Conservation (phyloP, 1,140 invertebrate species). For the Pseudomyrmex sp. region DNA sequence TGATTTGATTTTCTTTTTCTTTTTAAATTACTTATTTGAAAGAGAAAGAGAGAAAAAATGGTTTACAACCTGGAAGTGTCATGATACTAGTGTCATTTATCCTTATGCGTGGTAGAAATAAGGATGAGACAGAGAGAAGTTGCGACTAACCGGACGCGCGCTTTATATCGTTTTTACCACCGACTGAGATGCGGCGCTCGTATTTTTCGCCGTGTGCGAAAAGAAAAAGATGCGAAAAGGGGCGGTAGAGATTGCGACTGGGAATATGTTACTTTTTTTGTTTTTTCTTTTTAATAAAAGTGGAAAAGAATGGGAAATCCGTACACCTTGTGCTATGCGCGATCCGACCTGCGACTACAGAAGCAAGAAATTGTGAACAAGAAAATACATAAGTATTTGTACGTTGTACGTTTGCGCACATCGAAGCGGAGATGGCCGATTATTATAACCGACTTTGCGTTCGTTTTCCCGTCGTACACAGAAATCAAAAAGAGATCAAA, state of each 20-base stretch:
- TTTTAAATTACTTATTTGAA: constrained; percentile 38
- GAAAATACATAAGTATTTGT: neutral
- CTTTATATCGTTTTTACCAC: constrained; percentile 50
- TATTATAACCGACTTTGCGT: neutral
- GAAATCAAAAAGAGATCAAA: constrained; percentile 69
- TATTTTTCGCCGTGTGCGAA: neutral
- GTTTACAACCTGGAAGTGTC: constrained; percentile 66
- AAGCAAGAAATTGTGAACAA: neutral
- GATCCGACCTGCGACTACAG: neutral
- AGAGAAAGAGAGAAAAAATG: neutral
- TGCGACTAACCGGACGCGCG: constrained; percentile 39
- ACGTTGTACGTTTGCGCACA: constrained; percentile 17
- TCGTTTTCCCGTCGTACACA: constrained; percentile 2
- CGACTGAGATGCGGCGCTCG: constrained; percentile 22
- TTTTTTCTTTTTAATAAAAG: constrained; percentile 17
- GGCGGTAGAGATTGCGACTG: neutral
- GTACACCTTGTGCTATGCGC: neutral
- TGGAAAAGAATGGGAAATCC: too few relatives aligned
- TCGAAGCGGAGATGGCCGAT: neutral
- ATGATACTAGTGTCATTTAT: constrained; percentile 75
- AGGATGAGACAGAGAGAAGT: constrained; percentile 18
- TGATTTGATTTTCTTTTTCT: constrained; percentile 50
- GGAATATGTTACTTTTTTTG: neutral
- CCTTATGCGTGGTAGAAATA: constrained; percentile 57
- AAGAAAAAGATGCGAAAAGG: constrained; percentile 14